Evolutionary conservation across 2,113 vertebrate species (phyloP).

Genomic region (Natator depressus): DNA sequence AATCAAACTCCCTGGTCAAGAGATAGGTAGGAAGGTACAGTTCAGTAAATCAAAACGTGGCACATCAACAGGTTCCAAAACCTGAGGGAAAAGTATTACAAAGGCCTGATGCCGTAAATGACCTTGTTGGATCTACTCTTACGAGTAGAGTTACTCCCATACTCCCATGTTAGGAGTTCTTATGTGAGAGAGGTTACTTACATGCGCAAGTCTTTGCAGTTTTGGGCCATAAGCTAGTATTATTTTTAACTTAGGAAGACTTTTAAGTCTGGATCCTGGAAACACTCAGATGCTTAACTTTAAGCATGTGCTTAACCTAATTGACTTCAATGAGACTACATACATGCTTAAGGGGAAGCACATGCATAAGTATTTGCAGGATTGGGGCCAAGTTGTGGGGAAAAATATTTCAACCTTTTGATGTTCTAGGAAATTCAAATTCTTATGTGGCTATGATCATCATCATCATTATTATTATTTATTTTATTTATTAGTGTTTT

Average conservation of each 20-base stretch:
- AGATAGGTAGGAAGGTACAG: conserved; percentile 43
- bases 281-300: background rate
- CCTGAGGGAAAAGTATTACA: background rate
- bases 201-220: background rate
- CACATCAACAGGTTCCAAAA: conserved; percentile 26
- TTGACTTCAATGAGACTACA: background rate
- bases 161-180: background rate
- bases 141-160: background rate
- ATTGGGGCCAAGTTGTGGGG: background rate
- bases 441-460: background rate
- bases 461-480: too few relatives aligned
- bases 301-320: background rate
- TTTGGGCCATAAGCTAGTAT: background rate
- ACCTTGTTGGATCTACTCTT: background rate
- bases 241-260: background rate
- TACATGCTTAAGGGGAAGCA: background rate
- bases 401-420: background rate
- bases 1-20: conserved; percentile 78
- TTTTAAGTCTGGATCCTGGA: background rate
- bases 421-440: background rate
- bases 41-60: conserved; percentile 67
- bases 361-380: background rate
- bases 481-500: background rate
- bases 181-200: background rate
- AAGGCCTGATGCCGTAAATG: background rate